Conservation (phyloP, 2,797 vertebrate species). For the Amniataba percoides region DNA sequence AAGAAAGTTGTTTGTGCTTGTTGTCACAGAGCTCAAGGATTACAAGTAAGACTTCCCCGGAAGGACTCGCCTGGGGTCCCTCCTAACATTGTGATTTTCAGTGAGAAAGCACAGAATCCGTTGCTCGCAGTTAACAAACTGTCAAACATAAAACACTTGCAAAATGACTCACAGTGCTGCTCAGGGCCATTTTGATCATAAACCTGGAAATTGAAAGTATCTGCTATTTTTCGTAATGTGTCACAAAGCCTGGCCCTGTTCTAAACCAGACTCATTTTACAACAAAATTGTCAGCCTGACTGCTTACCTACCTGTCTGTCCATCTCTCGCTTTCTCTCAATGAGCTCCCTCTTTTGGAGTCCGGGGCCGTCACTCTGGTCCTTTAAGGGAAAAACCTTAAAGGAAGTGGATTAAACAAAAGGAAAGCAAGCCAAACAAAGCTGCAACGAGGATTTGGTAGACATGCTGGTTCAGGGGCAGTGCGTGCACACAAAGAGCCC, state of each 20-base stretch:
- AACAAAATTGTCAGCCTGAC: constrained; percentile 8
- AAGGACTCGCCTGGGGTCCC: background rate
- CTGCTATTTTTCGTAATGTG: background rate
- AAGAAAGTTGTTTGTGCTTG: background rate
- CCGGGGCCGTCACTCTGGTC: constrained; percentile 51
- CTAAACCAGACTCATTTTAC: constrained; percentile 6
- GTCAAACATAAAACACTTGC: background rate
- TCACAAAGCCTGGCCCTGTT: background rate
- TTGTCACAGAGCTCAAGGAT: background rate
- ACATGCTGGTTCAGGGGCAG: constrained; percentile 62
- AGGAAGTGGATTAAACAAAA: constrained; percentile 78
- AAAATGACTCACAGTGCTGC: background rate
- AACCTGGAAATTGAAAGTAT: background rate
- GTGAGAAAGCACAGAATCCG: background rate
- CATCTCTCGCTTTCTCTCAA: constrained; percentile 19
- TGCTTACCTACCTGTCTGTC: constrained; percentile 15
- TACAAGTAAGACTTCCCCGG: background rate
- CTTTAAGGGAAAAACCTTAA: constrained; percentile 72
- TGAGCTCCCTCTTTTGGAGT: constrained; percentile 28
- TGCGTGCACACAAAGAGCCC: constrained; percentile 77
- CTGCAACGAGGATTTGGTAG: constrained; percentile 62
- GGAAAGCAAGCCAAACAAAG: constrained; percentile 69
- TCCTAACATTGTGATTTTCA: background rate
- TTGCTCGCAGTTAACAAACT: background rate
- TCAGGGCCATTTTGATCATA: background rate